phyloP scores from a whole-genome alignment of 53 echinoderm and acorn worm species.

The Paracentrotus lividus region DNA sequence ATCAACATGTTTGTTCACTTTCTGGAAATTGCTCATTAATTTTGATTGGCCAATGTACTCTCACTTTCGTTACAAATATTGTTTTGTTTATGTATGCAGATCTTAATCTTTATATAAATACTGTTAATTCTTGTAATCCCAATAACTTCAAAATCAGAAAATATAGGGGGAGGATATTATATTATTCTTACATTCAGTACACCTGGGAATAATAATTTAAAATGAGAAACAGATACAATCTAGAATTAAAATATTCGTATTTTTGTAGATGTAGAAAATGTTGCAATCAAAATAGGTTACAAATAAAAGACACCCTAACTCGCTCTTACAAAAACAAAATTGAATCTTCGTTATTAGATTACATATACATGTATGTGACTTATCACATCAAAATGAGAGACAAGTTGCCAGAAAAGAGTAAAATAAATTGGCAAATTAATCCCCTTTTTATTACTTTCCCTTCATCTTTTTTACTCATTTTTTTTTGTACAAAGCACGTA shows the following conservation, averaged over 20 bases:
- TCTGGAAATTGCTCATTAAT: slow-evolving; percentile 44
- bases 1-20: slow-evolving; percentile 27
- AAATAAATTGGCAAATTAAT: too few species aligned
- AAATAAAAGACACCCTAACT: too few species aligned
- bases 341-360: too few species aligned
- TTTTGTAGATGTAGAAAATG: neutral
- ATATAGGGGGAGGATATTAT: neutral
- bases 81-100: slow-evolving; percentile 47
- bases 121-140: neutral
- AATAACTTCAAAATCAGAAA: neutral
- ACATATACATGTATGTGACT: too few species aligned
- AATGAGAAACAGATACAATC: neutral
- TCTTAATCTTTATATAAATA: neutral
- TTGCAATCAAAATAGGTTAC: neutral
- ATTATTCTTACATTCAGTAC: neutral
- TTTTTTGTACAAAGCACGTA: too few species aligned
- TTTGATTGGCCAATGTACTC: neutral
- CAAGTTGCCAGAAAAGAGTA: too few species aligned
- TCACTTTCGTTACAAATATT: slow-evolving; percentile 49
- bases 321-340: too few species aligned
- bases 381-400: too few species aligned
- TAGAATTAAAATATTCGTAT: neutral
- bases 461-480: too few species aligned
- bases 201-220: neutral
- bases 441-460: too few species aligned